Evolutionary conservation across 2,888 invertebrate species (phyloP).

Genomic region (Plemyria rubiginata): DNA sequence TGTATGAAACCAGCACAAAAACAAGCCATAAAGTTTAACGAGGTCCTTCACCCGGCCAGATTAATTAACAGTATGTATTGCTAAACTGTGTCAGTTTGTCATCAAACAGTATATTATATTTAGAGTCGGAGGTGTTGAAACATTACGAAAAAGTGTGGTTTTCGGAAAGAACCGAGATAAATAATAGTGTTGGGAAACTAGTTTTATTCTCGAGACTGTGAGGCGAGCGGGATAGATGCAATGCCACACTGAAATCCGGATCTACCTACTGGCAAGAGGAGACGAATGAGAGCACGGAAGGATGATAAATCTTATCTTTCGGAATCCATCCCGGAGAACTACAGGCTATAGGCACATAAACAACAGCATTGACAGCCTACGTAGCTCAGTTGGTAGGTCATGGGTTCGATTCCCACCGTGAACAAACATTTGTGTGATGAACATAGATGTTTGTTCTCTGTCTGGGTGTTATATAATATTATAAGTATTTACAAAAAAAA

Average conservation of each 20-base stretch:
- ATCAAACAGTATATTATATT: conserved; percentile 27
- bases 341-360: too few relatives aligned
- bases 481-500: too few relatives aligned
- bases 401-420: too few relatives aligned
- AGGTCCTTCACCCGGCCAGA: conserved; percentile 31
- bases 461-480: too few relatives aligned
- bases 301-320: too few relatives aligned
- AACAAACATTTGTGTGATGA: too few relatives aligned
- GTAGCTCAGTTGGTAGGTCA: too few relatives aligned
- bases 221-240: neutral
- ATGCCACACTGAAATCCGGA: neutral
- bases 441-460: too few relatives aligned
- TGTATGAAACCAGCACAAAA: conserved; percentile 32
- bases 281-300: neutral
- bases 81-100: conserved; percentile 23
- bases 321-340: too few relatives aligned
- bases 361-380: too few relatives aligned
- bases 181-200: conserved; percentile 12
- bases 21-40: conserved; percentile 41
- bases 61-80: conserved; percentile 13
- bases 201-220: conserved; percentile 6
- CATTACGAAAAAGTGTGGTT: conserved; percentile 7
- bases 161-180: conserved; percentile 7
- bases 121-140: conserved; percentile 23
- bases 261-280: neutral